Evolutionary conservation across 2,888 invertebrate species (phyloP).

Genomic region (Caenorhabditis zanzibari): DNA sequence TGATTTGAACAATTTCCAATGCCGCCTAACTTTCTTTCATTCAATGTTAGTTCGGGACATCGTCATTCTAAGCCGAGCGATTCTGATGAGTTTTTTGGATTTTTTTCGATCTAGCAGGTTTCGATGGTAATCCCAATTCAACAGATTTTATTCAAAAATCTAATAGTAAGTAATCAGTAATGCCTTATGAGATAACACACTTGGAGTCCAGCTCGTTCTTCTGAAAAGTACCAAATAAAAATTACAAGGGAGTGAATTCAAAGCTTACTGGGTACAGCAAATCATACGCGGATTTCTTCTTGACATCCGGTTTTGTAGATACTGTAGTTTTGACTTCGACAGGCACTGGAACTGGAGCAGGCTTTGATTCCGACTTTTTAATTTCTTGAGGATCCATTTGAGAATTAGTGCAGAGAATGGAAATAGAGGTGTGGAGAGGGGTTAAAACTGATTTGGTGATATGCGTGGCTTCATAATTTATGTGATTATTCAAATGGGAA

Average conservation of each 20-base stretch:
- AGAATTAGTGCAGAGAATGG: too few species aligned
- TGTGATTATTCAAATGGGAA: too few species aligned
- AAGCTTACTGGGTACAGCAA: not conserved
- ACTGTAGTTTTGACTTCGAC: not conserved
- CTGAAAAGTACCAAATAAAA: too few species aligned
- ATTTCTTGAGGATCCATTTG: too few species aligned
- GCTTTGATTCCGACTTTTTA: not conserved
- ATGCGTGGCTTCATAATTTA: too few species aligned
- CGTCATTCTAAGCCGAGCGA: constrained; percentile 64
- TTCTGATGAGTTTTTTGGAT: constrained; percentile 54
- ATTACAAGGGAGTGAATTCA: too few species aligned
- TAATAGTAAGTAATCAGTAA: too few species aligned
- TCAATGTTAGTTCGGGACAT: constrained; percentile 51
- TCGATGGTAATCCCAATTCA: constrained; percentile 25
- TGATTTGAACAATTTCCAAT: constrained; percentile 70
- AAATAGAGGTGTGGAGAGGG: too few species aligned
- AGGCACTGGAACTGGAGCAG: not conserved
- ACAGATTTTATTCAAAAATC: constrained; percentile 1
- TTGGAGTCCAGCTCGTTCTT: too few species aligned
- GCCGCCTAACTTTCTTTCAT: constrained; percentile 13
- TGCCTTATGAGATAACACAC: too few species aligned
- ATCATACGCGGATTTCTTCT: not conserved
- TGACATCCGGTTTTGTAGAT: not conserved
- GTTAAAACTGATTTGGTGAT: too few species aligned
- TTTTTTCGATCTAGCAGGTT: constrained; percentile 62